Percentiles rank a stretch among this genome's conserved stretches.
phyloP scores from a whole-genome alignment of 1,140 invertebrate species.

The Mactra quadrangularis region DNA sequence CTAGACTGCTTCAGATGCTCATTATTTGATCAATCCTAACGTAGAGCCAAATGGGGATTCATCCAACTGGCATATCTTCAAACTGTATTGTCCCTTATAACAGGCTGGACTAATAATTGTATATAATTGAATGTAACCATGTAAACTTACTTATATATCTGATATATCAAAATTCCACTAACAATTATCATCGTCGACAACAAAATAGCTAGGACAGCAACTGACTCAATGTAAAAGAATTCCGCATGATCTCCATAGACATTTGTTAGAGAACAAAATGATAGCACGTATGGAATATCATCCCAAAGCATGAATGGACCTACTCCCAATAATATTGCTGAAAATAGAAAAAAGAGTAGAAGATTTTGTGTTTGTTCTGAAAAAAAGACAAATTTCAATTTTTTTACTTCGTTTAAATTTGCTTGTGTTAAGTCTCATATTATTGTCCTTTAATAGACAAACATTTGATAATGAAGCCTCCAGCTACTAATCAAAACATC shows the following conservation, averaged over 20 bases:
- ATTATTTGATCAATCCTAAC: too few relatives aligned
- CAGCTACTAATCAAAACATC: too few relatives aligned
- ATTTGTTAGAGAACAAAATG: constrained; percentile 33
- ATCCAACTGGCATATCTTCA: too few relatives aligned
- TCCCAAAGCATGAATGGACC: constrained; percentile 29
- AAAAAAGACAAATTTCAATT: neutral
- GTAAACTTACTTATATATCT: constrained; percentile 35
- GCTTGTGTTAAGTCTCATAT: too few relatives aligned
- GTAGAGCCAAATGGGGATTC: too few relatives aligned
- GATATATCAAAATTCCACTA: neutral
- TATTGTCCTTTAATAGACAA: too few relatives aligned
- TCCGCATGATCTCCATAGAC: constrained; percentile 16
- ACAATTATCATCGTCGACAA: constrained; percentile 1
- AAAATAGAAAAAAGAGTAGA: neutral
- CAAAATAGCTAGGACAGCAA: neutral
- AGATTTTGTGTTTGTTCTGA: neutral
- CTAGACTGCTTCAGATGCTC: too few relatives aligned
- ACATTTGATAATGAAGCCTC: too few relatives aligned
- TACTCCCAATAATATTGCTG: neutral
- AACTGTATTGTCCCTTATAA: too few relatives aligned
- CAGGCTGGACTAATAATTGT: too few relatives aligned
- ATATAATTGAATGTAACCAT: too few relatives aligned
- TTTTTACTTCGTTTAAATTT: too few relatives aligned
- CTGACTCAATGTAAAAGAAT: constrained; percentile 1
- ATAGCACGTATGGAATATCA: neutral